Conservation (phyloP, 2,797 vertebrate species). For the Vespertilio murinus region DNA sequence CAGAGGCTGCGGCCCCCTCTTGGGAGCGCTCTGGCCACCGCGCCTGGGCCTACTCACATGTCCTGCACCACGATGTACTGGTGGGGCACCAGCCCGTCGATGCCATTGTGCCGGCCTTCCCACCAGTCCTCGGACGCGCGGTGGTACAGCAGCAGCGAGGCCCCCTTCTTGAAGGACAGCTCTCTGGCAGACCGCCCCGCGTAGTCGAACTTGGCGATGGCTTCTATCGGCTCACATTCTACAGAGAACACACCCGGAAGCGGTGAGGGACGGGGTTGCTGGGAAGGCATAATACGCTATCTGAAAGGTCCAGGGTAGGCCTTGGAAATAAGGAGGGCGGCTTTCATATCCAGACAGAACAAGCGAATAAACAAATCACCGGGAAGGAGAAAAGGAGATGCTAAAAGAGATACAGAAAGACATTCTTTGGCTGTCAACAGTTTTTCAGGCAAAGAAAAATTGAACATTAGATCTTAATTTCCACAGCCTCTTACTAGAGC, state of each 20-base stretch:
- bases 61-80: conserved; percentile 99
- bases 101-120: conserved; percentile 98
- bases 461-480: conserved; percentile 53
- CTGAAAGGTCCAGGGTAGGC: not conserved
- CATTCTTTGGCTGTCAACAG: not conserved
- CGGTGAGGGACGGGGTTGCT: not conserved
- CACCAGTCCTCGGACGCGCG: conserved; percentile 99
- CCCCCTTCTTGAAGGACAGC: conserved; percentile 98
- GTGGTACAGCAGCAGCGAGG: conserved; percentile 96
- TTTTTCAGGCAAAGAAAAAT: conserved; percentile 29
- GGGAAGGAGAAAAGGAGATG: not conserved
- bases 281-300: not conserved
- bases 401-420: not conserved
- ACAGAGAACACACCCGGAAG: conserved; percentile 48
- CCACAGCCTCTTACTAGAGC: not conserved
- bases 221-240: conserved; percentile 99
- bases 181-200: conserved; percentile 95
- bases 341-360: not conserved
- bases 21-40: rapidly evolving
- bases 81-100: conserved; percentile 97
- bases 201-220: conserved; percentile 99
- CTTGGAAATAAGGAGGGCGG: not conserved
- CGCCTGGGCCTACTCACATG: conserved; percentile 90
- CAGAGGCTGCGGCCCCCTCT: not conserved
- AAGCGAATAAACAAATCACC: not conserved